Conservation (phyloP, 1,140 invertebrate genomes). For the Aphaenogaster rudis region DNA sequence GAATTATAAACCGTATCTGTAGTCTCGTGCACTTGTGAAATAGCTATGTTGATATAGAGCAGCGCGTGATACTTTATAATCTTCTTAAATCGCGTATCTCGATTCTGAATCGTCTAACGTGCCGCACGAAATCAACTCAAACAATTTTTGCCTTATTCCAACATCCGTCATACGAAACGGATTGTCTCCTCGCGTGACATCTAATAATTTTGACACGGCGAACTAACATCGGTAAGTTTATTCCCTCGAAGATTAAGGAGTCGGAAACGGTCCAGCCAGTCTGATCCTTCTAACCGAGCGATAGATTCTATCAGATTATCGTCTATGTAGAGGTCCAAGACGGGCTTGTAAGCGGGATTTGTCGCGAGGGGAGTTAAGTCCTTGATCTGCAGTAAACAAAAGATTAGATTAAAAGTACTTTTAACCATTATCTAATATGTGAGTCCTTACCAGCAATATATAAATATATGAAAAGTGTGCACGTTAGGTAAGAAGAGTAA, state of each 20-base stretch:
- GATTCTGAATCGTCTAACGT: not conserved
- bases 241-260: conserved; percentile 92
- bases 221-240: conserved; percentile 90
- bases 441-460: too few species aligned
- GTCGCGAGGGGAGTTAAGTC: conserved; percentile 89
- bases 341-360: conserved; percentile 89
- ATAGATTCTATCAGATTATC: conserved; percentile 91
- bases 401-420: conserved; percentile 8
- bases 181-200: not conserved
- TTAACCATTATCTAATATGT: not conserved
- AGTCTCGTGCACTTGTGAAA: not conserved
- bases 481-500: not conserved
- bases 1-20: conserved; percentile 14
- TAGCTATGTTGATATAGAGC: not conserved
- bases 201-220: conserved; percentile 35
- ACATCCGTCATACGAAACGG: not conserved
- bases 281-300: conserved; percentile 91
- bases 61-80: conserved; percentile 6
- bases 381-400: conserved; percentile 86
- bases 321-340: conserved; percentile 92
- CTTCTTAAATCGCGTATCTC: conserved; percentile 7
- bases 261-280: conserved; percentile 92
- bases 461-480: not conserved
- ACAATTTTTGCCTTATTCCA: not conserved
- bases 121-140: not conserved